Evolutionary conservation across 2,113 vertebrate species (phyloP).

Genomic region (Rhabdornis inornatus): DNA sequence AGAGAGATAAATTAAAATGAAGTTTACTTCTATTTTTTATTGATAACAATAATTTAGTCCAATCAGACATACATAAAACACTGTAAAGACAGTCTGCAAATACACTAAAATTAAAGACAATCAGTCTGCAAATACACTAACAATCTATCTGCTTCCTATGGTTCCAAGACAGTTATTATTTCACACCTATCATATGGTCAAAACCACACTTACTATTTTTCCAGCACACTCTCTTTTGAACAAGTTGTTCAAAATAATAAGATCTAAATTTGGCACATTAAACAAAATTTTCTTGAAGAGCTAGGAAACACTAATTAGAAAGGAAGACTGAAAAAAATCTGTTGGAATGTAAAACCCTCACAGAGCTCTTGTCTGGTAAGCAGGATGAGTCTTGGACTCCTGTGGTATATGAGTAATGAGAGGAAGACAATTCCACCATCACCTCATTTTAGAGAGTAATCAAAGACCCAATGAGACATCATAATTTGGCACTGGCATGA

Average conservation of each 20-base stretch:
- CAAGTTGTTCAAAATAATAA: background rate
- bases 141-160: background rate
- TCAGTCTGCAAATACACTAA: background rate
- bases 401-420: background rate
- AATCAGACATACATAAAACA: background rate
- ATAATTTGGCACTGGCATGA: background rate
- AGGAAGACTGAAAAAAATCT: background rate
- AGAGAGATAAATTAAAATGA: background rate
- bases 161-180: background rate
- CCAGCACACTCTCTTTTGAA: background rate
- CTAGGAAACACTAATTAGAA: background rate
- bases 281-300: background rate
- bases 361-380: background rate
- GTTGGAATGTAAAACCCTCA: background rate
- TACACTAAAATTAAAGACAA: no score
- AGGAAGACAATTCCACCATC: background rate
- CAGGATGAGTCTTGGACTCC: background rate
- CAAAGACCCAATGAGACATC: background rate
- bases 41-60: background rate
- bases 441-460: background rate
- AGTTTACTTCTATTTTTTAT: background rate
- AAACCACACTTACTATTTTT: background rate
- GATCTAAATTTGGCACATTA: background rate
- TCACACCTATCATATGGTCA: background rate
- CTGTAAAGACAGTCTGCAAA: background rate